These are phyloP conservation scores for Ascidia mentula DNA, from an alignment of 23 tunicate species.

Conservation along the genomic window DNA sequence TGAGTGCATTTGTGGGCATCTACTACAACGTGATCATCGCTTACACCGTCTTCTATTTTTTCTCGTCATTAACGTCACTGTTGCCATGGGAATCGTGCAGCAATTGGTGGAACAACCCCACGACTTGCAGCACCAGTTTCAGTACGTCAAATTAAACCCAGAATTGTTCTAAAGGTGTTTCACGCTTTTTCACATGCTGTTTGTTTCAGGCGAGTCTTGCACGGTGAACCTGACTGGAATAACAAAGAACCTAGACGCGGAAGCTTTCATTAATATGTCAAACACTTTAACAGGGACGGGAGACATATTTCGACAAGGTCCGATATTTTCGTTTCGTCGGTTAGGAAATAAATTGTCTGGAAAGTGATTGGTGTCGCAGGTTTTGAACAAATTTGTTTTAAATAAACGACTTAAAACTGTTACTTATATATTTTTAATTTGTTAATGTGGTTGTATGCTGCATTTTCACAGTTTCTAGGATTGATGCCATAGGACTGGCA, in stretches of 20 bases:
- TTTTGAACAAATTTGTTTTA: too few species aligned
- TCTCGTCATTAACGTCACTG: conserved; percentile 66
- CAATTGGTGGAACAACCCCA: conserved; percentile 85
- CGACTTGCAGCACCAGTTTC: conserved; percentile 53
- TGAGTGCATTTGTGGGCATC: conserved; percentile 88
- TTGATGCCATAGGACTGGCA: neutral
- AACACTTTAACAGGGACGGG: too few species aligned
- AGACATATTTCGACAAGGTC: too few species aligned
- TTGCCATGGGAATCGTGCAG: conserved; percentile 90
- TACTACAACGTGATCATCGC: conserved; percentile 96
- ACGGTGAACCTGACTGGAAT: neutral
- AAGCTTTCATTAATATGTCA: too few species aligned
- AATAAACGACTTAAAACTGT: too few species aligned
- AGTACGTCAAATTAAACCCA: conserved; percentile 20
- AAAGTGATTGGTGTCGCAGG: too few species aligned
- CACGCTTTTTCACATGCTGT: neutral
- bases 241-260: too few species aligned
- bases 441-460: too few species aligned
- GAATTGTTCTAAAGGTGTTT: neutral
- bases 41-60: conserved; percentile 95
- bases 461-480: neutral
- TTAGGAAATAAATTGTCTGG: too few species aligned
- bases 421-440: too few species aligned
- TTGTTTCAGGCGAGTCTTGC: neutral
- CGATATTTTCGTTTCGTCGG: too few species aligned